Evolutionary conservation across 2,888 invertebrate genomes (phyloP), one percentile per base, ranked within the genome.

Genomic region (Helleia helle): DNA sequence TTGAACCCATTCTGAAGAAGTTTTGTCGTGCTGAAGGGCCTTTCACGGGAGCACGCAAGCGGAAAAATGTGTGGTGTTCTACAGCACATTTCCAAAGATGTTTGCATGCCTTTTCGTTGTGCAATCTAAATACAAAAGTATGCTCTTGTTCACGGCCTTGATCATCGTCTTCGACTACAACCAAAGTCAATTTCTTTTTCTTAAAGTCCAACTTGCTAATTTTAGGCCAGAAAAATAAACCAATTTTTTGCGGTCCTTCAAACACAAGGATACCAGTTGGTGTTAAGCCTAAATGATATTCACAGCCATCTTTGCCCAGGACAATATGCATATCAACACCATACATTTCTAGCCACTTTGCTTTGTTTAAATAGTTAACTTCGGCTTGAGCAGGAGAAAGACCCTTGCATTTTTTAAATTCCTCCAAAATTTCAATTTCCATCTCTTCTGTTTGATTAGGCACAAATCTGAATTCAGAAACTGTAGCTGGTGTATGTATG

Each of bases 21-120:
- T 96, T 97, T 70, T 97, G 97, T 13, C 96, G 88, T 0, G 94
- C 93, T 17, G 93, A 93, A 2, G 94, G 93, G 1, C 94, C 93
- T 71, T 95, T 95, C 1, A 94, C 92, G 1, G 95, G 94, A 24
- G 93, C 94, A 51, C 95, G 90, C 40, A 99, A 87, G 49, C 99
- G 90, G 89, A 99, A 99, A 87, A 99, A 99, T 1, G 98, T 95
- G 85, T 99, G 99, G 84, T 99, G 97, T 76, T 99, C 99, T 0
- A 99, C 95, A 15, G 99, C 99, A 87, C 99, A 99, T 79, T 99
- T 99, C 99, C 99, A 99, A 50, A 99, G 86, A 81, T 99, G 99
- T 74, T 99, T 99, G 71, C 98, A 97, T 1, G 99, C 98, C 72
- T 98, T 98, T 70, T 98, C 96, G 69, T 97, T 99, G 55, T 94